A percentile compares a stretch with the other conserved stretches of the same genome.
Conservation (phyloP, 2,113 vertebrate species). For the Barbus barbus region DNA sequence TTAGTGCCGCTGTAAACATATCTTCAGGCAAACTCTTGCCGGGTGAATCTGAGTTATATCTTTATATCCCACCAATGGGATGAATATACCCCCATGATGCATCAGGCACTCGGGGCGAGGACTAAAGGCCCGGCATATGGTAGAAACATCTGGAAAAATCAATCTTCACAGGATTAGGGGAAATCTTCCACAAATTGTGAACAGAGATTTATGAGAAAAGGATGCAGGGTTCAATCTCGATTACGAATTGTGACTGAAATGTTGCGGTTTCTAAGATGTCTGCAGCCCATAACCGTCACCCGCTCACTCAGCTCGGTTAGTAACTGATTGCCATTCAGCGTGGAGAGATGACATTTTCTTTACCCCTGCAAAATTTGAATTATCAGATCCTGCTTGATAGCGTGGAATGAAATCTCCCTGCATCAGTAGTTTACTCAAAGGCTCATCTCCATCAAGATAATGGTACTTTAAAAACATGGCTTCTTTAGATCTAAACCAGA, state of each 20-base stretch:
- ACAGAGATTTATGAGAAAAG: conserved; percentile 28
- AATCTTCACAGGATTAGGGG: conserved; percentile 41
- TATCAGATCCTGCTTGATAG: conserved; percentile 49
- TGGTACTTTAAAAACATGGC: conserved; percentile 32
- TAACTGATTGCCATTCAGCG: conserved; percentile 40
- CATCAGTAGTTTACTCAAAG: conserved; percentile 44
- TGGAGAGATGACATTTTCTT: conserved; percentile 48
- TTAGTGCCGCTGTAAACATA: conserved; percentile 7
- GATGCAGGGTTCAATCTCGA: conserved; percentile 33
- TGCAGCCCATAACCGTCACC: neutral
- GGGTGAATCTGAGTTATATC: conserved; percentile 34
- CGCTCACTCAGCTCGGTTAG: neutral
- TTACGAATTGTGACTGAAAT: conserved; percentile 16
- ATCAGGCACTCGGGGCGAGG: conserved; percentile 16
- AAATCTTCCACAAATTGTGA: conserved; percentile 19
- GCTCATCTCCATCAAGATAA: conserved; percentile 56
- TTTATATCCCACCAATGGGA: conserved; percentile 14
- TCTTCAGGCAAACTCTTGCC: conserved; percentile 15
- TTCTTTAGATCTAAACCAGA: conserved; percentile 42
- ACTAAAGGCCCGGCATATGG: conserved; percentile 46
- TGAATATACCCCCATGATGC: conserved; percentile 19
- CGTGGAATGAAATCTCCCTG: conserved; percentile 48
- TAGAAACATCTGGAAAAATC: conserved; percentile 55
- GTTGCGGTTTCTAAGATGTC: conserved; percentile 38
- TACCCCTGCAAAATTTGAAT: conserved; percentile 36